phyloP scores from a whole-genome alignment of 2,888 invertebrate species.

The Eupithecia abbreviata region DNA sequence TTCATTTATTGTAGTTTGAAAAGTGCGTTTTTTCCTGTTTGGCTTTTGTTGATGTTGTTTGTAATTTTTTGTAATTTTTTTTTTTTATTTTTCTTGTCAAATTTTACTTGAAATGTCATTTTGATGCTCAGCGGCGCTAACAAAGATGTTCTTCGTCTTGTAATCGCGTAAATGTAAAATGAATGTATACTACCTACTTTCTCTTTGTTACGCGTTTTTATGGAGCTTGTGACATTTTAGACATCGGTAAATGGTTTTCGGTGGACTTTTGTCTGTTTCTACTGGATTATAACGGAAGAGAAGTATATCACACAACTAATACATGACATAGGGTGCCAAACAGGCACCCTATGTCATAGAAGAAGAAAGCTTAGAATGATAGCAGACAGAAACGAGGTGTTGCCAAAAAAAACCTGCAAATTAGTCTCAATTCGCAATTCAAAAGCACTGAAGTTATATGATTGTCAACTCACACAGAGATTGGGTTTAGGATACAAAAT shows the following conservation, averaged over 20 bases:
- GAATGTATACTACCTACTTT: neutral
- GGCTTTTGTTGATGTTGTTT: neutral
- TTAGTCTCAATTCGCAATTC: too few relatives aligned
- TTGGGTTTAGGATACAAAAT: neutral
- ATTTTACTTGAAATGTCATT: neutral
- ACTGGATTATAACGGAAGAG: too few relatives aligned
- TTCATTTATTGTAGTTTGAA: slow-evolving; percentile 18
- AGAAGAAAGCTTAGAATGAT: too few relatives aligned
- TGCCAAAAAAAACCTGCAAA: too few relatives aligned
- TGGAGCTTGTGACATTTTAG: neutral
- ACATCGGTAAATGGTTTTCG: neutral
- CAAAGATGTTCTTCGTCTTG: neutral
- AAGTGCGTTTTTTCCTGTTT: slow-evolving; percentile 2
- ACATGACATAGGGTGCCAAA: too few relatives aligned
- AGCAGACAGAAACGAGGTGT: too few relatives aligned
- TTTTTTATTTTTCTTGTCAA: neutral
- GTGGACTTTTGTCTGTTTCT: neutral
- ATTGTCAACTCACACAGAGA: too few relatives aligned
- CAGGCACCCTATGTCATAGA: too few relatives aligned
- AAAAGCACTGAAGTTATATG: too few relatives aligned
- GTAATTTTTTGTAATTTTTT: neutral
- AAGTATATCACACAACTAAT: too few relatives aligned
- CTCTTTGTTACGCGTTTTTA: neutral
- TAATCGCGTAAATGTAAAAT: neutral
- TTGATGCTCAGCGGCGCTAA: neutral